Evolutionary conservation across 1,140 invertebrate species (phyloP), one percentile per base, ranked within the genome.

Genomic region (Aphidius gifuensis): DNA sequence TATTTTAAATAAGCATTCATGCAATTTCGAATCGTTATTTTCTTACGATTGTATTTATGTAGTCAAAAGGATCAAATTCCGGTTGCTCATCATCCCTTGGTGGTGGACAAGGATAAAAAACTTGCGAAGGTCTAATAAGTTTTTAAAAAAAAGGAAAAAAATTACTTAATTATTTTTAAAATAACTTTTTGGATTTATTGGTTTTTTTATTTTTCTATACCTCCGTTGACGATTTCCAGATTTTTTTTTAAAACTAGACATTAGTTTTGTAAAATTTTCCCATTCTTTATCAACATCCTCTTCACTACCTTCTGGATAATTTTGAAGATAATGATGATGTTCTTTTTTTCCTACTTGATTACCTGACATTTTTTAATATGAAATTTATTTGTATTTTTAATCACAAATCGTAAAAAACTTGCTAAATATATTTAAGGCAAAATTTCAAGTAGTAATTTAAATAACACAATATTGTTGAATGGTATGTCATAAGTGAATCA

Each of bases 31-130:
- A 32, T 32, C 23, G 23, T 32, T 16, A 47, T 61, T 61, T 39
- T 62, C 84, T 85, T 84, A 85, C 84, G 66, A 84, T 80, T 55
- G 82, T 84, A 61, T 84, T 83, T 65, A 85, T 79, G 71, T 84
- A 85, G 72, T 84, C 84, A 67, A 85, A 83, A 44, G 83, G 83
- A 74, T 81, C 80, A 66, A 81, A 80, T 58, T 80, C 83, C 61
- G 83, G 83, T 39, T 79, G 79, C 44, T 85, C 84, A 64, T 83
- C 79, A 47, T 85, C 83, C 45, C 73, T 71, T 5, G 84, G 82
- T 38, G 85, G 84, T 56, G 86, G 86, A 70, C 85, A 87, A 9
- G 87, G 87, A 76, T 88, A 88, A 74, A 88, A 88, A 11, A 85
- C 82, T 75, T 85, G 83, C 11, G 83, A 82, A 9, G 83, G 81